Evolutionary conservation across 2,888 invertebrate genomes (phyloP).

Genomic region (Callosobruchus maculatus): DNA sequence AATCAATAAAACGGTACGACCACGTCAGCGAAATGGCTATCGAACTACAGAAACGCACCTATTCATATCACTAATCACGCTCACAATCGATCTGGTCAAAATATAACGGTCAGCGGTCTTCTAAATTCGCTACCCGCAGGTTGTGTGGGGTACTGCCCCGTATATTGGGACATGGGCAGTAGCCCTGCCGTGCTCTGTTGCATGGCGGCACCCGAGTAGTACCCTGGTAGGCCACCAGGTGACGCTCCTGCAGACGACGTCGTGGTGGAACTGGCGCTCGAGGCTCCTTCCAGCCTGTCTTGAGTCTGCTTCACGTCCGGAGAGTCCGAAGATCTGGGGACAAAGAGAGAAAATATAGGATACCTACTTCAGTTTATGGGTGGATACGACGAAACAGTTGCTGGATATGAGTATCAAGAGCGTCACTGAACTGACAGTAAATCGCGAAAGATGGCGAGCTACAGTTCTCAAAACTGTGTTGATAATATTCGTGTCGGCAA

Average conservation of each 20-base stretch:
- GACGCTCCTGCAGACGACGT: constrained; percentile 66
- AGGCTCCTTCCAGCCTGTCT: constrained; percentile 52
- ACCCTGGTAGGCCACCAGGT: constrained; percentile 54
- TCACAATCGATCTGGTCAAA: constrained; percentile 67
- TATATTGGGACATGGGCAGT: constrained; percentile 66
- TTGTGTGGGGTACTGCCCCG: constrained; percentile 54
- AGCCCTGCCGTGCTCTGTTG: constrained; percentile 52
- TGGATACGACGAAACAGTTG: no score
- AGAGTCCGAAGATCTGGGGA: constrained; percentile 52
- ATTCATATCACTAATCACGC: constrained; percentile 31
- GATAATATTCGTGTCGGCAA: no score
- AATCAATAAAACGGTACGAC: constrained; percentile 4
- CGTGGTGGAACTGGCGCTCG: constrained; percentile 54
- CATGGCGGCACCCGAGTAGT: constrained; percentile 55
- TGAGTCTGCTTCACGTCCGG: constrained; percentile 44
- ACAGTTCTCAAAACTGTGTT: no score
- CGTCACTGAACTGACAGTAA: no score
- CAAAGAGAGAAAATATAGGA: not conserved
- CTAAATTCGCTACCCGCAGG: constrained; percentile 65
- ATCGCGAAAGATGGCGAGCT: no score
- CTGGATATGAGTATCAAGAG: no score
- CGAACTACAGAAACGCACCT: constrained; percentile 12
- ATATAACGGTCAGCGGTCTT: constrained; percentile 73
- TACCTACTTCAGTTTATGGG: constrained; percentile 4
- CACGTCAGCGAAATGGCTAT: constrained; percentile 12